Evolutionary conservation across 2,113 vertebrate genomes (phyloP), one percentile per base, ranked within the genome.

Genomic region (Corvus hawaiiensis): DNA sequence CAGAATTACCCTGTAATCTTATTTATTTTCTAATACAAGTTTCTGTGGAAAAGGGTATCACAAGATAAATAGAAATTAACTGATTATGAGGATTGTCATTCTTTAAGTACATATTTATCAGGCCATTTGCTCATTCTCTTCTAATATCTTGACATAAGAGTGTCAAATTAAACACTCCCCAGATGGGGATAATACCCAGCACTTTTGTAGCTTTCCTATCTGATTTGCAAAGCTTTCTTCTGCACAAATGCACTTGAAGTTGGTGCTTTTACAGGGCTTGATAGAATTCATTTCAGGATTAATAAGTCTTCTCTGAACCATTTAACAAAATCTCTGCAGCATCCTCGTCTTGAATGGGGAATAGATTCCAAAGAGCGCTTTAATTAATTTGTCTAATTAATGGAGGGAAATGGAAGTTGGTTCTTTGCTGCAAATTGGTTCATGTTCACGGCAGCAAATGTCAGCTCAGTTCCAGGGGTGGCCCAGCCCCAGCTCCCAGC

Each of bases 311-410:
- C 95, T 94, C 76, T 61, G 95, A 95, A 94, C 83, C 61, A 46
- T 93, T 94, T 96, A 95, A 49, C 63, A 18, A 87, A 90, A 88
- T 95, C 96, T 96, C 93, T 90, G 58, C 46, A 87, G 81, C 61
- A 49, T 72, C 93, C 88, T 48, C 22, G 9, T 28, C 78, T 76
- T 41, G 64, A 94, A 63, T 39, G 46, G 83, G 84, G 80, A 93
- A 91, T 16, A 78, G 64, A 83, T 55, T 62, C 78, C 81, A 72
- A 89, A 75, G 95, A 64, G 64, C 9, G 5, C 58, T 90, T 95
- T 95, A 96, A 96, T 97, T 97, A 74, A 78, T 96, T 95, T 96
- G 94, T 81, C 89, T 96, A 93, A 97, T 97, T 96, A 97, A 96
- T 59, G 52, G 93, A 58, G 84, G 91, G 88, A 77, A 94, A 93